phyloP scores from a whole-genome alignment of 2,888 invertebrate genomes.

The Sinotaia quadrata region DNA sequence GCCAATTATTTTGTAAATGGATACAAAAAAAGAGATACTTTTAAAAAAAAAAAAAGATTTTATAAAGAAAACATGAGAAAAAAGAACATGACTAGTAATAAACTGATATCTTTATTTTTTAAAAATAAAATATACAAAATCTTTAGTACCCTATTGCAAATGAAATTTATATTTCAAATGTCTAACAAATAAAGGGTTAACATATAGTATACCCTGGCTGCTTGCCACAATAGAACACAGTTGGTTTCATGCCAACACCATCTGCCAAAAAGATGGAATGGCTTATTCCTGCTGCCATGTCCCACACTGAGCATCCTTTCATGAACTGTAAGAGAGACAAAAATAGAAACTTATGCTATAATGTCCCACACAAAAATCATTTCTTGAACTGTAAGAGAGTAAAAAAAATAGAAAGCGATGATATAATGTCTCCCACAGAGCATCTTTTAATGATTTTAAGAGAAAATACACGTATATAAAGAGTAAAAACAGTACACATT shows the following conservation, averaged over 20 bases:
- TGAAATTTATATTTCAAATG: not conserved
- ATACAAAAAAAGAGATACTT: too few species aligned
- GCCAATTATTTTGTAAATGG: too few species aligned
- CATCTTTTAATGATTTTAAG: too few species aligned
- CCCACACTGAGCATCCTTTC: conserved; percentile 76
- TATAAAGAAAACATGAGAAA: too few species aligned
- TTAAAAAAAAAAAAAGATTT: too few species aligned
- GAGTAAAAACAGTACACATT: too few species aligned
- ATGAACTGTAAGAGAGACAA: conserved; percentile 65
- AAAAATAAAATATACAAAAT: conserved; percentile 2
- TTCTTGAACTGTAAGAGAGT: not conserved
- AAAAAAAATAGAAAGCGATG: too few species aligned
- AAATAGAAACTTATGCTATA: conserved; percentile 21
- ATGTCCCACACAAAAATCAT: conserved; percentile 34
- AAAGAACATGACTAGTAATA: too few species aligned
- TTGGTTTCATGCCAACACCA: conserved; percentile 74
- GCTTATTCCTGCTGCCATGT: conserved; percentile 78
- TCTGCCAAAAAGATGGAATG: conserved; percentile 81
- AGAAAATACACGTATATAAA: too few species aligned
- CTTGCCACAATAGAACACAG: conserved; percentile 81
- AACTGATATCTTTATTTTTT: too few species aligned
- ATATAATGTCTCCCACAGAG: too few species aligned
- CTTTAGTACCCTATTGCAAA: not conserved
- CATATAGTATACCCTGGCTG: conserved; percentile 74
- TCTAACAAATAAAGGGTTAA: too few species aligned